Conservation (phyloP, 1,140 invertebrate genomes). For the Ridgeia piscesae region DNA sequence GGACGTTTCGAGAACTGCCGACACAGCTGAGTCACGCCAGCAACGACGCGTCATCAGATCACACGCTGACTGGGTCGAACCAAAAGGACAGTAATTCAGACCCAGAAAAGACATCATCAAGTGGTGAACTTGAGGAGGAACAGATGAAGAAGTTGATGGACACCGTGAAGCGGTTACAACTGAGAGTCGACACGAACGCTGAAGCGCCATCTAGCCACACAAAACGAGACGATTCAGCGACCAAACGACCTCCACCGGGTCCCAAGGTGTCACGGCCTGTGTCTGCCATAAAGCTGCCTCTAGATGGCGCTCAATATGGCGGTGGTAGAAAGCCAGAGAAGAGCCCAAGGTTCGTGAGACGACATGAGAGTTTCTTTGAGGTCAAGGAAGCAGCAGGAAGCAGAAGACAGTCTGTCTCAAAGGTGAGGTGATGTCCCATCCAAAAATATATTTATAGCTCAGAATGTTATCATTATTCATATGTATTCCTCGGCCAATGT, state of each 20-base stretch:
- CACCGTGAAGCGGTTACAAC: background rate
- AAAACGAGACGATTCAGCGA: background rate
- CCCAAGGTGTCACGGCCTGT: background rate
- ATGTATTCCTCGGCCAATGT: no score
- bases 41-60: background rate
- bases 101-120: background rate
- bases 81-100: background rate
- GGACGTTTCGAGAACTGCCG: background rate
- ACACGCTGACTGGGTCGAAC: background rate
- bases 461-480: no score
- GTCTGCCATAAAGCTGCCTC: background rate
- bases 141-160: constrained; percentile 18
- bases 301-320: background rate
- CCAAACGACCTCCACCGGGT: background rate
- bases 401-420: background rate
- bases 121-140: background rate
- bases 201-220: background rate
- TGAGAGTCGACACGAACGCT: background rate
- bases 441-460: no score
- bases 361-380: constrained; percentile 22
- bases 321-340: constrained; percentile 14
- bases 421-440: background rate
- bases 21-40: background rate
- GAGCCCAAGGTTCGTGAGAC: constrained; percentile 22
- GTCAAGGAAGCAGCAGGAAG: background rate